Base-by-base conservation (phyloP, 2,888 invertebrate species). In the Nomada ruficornis region DNA sequence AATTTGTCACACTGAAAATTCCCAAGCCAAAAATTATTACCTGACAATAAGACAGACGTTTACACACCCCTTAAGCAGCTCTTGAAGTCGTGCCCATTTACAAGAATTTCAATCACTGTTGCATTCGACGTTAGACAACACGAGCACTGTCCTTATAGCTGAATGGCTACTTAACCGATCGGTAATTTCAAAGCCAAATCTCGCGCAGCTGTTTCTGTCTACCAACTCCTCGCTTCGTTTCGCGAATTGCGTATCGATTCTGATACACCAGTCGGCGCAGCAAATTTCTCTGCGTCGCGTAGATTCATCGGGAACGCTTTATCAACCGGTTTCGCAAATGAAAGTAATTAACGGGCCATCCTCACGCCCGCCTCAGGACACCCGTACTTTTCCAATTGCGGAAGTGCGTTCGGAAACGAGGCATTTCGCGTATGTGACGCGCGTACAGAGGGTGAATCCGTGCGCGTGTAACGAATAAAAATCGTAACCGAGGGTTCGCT, bases 331-430 rank as follows among this genome's bases (percentile, higher is more conserved):
- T 76, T 73, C 57, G 69, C 29, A 69, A 79, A 71, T 62, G 68
- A 72, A 70, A 63, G 36, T 70, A 78, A 82, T 78, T 55, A 77
- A 78, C 71, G 59, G 42, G 67, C 15, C 42, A 29, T 67, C 54
- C 67, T 29, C 23, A 20, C 44, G 26, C 42, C 10, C 44, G 67
- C 57, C 59, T 44, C 29, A 26, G 23, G 50, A 26, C n/a, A 20
- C 50, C 23, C 70, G 62, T 50, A 55, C 20, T 77, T 78, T 69
- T 78, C 78, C 69, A 64, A 60, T 81, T 78, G 69, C 69, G 64
- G 54, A 70, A 77, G 15, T 15, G 55, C 15, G 9, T 13, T 15
- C 44, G 44, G 9, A 15, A 23, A 26, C 11, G 4, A 3, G 36
- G 18, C 54, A n/a, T 36, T 36, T 36, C 36, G 36, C 36, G 36